Percentiles rank a stretch among this genome's conserved stretches.
Conservation (phyloP, 2,888 invertebrate species). For the Dryobota labecula region DNA sequence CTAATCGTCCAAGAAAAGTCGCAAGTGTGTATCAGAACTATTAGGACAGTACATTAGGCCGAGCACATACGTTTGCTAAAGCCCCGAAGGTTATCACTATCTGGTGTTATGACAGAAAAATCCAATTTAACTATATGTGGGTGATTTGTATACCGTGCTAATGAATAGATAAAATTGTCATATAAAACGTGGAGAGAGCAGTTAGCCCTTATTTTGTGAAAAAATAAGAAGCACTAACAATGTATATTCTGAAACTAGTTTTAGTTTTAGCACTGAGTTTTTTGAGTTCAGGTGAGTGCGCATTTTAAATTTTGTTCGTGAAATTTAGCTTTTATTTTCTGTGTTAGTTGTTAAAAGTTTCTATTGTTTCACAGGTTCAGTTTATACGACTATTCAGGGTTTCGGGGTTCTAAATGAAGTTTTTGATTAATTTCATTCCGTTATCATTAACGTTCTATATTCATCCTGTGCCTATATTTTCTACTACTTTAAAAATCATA, state of each 20-base stretch:
- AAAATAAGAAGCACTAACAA: conserved; percentile 27
- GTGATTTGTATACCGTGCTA: conserved; percentile 72
- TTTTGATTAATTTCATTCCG: not conserved
- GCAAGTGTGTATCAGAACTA: conserved; percentile 30
- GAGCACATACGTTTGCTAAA: conserved; percentile 49
- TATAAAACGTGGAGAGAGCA: conserved; percentile 48
- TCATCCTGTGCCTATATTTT: not conserved
- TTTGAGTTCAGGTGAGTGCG: conserved; percentile 52
- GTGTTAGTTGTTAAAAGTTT: not conserved
- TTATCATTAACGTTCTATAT: not conserved
- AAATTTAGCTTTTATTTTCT: not conserved
- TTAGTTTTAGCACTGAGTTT: conserved; percentile 26
- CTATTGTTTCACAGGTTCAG: not conserved
- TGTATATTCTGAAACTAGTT: conserved; percentile 37
- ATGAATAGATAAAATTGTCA: conserved; percentile 50
- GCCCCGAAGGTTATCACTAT: conserved; percentile 63
- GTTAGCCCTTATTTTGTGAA: conserved; percentile 30
- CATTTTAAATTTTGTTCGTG: not conserved
- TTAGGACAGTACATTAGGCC: conserved; percentile 42
- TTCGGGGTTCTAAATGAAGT: not conserved
- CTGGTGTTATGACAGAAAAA: conserved; percentile 67
- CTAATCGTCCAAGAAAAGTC: conserved; percentile 29
- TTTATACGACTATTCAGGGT: not conserved
- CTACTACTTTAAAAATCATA: not conserved
- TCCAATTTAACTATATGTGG: conserved; percentile 72